phyloP scores from a whole-genome alignment of 2,113 vertebrate species.

The Felis catus region DNA sequence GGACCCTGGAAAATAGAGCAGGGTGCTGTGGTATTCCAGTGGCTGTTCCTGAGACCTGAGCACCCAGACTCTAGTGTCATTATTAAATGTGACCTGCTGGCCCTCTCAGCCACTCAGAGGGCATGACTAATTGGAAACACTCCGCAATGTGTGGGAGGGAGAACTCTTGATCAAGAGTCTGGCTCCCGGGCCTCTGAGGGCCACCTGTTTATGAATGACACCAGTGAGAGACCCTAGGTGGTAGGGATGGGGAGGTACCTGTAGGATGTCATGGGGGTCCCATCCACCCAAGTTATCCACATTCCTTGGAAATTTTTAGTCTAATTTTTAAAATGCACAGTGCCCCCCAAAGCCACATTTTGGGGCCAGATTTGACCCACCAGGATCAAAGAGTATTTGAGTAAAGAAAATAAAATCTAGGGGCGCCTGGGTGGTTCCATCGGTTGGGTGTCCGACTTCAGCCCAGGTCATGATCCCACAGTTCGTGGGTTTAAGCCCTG shows the following conservation, averaged over 20 bases:
- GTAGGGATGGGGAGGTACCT: not conserved
- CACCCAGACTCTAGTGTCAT: not conserved
- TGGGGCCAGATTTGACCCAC: not conserved
- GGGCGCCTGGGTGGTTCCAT: too few species aligned
- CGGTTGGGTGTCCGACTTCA: too few species aligned
- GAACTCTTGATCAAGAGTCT: not conserved
- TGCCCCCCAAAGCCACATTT: not conserved
- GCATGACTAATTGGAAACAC: not conserved
- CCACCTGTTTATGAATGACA: not conserved
- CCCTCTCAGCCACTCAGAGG: not conserved
- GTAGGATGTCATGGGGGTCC: too few species aligned
- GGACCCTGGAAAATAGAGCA: not conserved
- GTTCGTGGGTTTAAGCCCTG: too few species aligned
- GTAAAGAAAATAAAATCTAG: not conserved
- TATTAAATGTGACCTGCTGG: not conserved
- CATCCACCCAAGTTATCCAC: not conserved
- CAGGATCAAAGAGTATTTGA: not conserved
- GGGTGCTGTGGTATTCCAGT: not conserved
- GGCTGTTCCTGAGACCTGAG: not conserved
- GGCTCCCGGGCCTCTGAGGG: not conserved
- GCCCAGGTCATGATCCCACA: too few species aligned
- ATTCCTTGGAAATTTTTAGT: not conserved
- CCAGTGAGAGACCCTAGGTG: not conserved
- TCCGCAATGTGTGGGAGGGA: not conserved
- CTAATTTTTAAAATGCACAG: not conserved